Base-by-base conservation (phyloP, 2,888 invertebrate genomes). In the Papilio gigon region DNA sequence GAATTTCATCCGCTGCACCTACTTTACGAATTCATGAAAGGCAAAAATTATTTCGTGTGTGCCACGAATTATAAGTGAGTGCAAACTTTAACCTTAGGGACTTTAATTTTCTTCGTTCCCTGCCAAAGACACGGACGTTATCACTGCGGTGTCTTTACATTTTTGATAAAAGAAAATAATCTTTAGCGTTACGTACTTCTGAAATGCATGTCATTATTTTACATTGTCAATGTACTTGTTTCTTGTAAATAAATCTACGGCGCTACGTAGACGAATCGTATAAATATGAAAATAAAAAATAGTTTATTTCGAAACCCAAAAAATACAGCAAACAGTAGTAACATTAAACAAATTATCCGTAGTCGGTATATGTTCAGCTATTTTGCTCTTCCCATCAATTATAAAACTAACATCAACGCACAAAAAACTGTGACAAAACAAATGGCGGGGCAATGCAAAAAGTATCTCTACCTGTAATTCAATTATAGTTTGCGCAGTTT, bases 401-500 rank as follows among this genome's bases (percentile, higher is more conserved):
- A 37, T 59, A 6, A 37, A 35, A 20, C 37, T 37, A 22, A 37
- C 12, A 20, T 27, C 12, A 35, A 14, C 8, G 9, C 20, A 37
- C 37, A 27, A 40, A 53, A n/a, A 30, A 62, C n/a, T 9, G 37
- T 9, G n/a, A 25, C 56, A 59, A 77, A 66, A 70, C 20, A 63
- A 56, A 56, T 56, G 53, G 5, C 53, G 17, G 53, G n/a, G 53
- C 27, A 27, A 27, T 27, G 56, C 72, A 74, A 77, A 77, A 77
- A 81, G 75, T 76, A 73, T 72, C 67, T 69, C 70, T 73, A 80
- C 78, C 77, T 78, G 78, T 78, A 78, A 83, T 82, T 85, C 80
- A 82, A 84, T 85, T 83, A 83, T 78, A 82, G 82, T 83, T 83
- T 74, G 77, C 72, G 77, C 76, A 71, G 72, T 74, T 78, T 73